Base-by-base conservation (phyloP, 1,140 invertebrate genomes). In the Chrysomallon squamiferum region DNA sequence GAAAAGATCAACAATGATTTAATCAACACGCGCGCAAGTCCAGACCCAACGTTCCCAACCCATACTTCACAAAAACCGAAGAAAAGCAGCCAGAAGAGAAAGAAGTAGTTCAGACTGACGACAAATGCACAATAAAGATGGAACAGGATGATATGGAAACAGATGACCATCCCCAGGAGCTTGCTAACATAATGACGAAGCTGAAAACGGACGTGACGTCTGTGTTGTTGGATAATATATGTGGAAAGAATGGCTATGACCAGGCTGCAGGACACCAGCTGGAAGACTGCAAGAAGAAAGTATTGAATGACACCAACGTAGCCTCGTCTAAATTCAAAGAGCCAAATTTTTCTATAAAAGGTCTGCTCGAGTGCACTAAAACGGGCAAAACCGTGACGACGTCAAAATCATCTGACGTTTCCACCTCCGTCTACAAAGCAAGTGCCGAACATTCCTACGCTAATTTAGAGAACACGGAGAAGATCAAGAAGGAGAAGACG, bases 1-100 rank as follows among this genome's bases (percentile, higher is more conserved):
- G 92, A 94, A 74, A 90, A 91, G 69, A 86, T 88, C 0, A 89
- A 76, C 66, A 38, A 25, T 33, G n/a, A 43, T n/a, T 15, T 32
- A n/a, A 27, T 43, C 30, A 50, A 25, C 45, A 47, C 56, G 20
- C 5, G 38, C 35, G 35, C 30, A 11, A 22, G 15, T 27, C 57
- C 57, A 18, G 38, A 33, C 13, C 56, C 63, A 43, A 52, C 41
- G 2, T 25, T 33, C 11, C 45, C 33, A 54, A 41, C 27, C 33
- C 27, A 20, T 20, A 33, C 5, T 15, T 30, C 56, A 35, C 13
- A 27, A 30, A 50, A 32, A 7, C 22, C n/a, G 18, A 45, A 45
- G 35, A 4, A 33, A 18, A 25, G 41, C 18, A 50, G 20, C n/a
- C 30, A 49, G 30, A 50, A 35, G 33, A 18, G 62, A 33, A 62